Conservation (phyloP, 2,888 invertebrate genomes). For the Serrognathus titanus region DNA sequence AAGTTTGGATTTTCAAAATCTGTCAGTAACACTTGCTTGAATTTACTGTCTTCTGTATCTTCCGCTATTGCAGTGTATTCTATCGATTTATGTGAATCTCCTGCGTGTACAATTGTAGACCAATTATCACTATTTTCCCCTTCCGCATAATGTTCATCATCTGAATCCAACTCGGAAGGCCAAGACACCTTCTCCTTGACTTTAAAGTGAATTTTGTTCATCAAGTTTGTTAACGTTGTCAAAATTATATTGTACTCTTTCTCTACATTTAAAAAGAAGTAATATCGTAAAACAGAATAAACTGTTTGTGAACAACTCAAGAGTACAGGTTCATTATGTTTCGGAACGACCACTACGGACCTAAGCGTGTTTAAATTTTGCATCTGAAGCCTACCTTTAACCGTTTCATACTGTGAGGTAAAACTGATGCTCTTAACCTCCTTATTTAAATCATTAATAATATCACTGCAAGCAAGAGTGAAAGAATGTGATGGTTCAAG, state of each 20-base stretch:
- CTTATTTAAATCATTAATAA: neutral
- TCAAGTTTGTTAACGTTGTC: neutral
- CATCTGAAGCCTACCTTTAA: neutral
- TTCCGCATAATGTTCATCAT: slow-evolving; percentile 11
- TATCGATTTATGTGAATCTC: neutral
- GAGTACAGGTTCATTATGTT: neutral
- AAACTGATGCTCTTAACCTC: neutral
- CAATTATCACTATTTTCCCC: slow-evolving; percentile 4
- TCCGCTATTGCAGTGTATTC: neutral
- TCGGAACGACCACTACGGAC: neutral
- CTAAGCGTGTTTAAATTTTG: neutral
- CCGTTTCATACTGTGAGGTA: neutral
- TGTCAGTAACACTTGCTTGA: slow-evolving; percentile 15
- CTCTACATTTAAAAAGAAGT: slow-evolving; percentile 5
- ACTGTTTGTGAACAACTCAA: slow-evolving; percentile 2
- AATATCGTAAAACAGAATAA: slow-evolving; percentile 3
- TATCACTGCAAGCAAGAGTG: neutral
- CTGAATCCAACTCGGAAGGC: slow-evolving; percentile 6
- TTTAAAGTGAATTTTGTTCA: neutral
- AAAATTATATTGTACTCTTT: neutral
- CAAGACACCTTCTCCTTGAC: neutral
- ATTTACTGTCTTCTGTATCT: slow-evolving; percentile 9
- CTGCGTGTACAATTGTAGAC: slow-evolving; percentile 12
- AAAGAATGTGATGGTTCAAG: neutral
- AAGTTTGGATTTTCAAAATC: slow-evolving; percentile 10